Evolutionary conservation across 2,888 invertebrate species (phyloP).

Genomic region (Amphipoea oculea): DNA sequence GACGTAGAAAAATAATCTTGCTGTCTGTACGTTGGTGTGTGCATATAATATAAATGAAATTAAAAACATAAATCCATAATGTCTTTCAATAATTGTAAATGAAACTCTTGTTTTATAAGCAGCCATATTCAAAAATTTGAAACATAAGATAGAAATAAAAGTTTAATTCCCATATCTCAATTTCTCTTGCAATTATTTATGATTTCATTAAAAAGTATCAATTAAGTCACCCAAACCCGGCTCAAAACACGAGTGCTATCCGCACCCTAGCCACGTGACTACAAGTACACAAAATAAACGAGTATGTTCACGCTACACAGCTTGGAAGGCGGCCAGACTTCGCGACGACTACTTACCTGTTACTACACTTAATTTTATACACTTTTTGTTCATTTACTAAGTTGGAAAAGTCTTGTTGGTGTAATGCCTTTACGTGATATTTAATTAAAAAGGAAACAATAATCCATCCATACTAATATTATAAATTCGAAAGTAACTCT

Average conservation of each 20-base stretch:
- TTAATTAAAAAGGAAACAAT: neutral
- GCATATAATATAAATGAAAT: too few species aligned
- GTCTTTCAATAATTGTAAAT: too few species aligned
- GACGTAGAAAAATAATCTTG: neutral
- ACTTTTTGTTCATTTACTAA: constrained; percentile 32
- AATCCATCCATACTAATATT: too few species aligned
- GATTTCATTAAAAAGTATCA: neutral
- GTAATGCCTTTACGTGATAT: constrained; percentile 10
- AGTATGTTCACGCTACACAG: constrained; percentile 47
- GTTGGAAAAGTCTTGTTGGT: neutral
- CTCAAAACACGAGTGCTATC: constrained; percentile 14
- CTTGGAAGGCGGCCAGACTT: constrained; percentile 52
- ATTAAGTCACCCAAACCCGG: constrained; percentile 1
- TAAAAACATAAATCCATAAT: too few species aligned
- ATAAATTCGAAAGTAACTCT: too few species aligned
- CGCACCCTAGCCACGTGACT: constrained; percentile 24
- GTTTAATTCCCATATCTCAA: neutral
- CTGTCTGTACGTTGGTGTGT: constrained; percentile 19
- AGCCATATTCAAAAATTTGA: neutral
- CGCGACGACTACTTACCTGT: constrained; percentile 48
- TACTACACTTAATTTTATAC: constrained; percentile 50
- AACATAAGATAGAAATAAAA: neutral
- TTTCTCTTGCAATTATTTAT: neutral
- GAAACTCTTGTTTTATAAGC: neutral
- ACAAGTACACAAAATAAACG: constrained; percentile 35